phyloP scores from a whole-genome alignment of 2,797 vertebrate species.

The Allenopithecus nigroviridis region DNA sequence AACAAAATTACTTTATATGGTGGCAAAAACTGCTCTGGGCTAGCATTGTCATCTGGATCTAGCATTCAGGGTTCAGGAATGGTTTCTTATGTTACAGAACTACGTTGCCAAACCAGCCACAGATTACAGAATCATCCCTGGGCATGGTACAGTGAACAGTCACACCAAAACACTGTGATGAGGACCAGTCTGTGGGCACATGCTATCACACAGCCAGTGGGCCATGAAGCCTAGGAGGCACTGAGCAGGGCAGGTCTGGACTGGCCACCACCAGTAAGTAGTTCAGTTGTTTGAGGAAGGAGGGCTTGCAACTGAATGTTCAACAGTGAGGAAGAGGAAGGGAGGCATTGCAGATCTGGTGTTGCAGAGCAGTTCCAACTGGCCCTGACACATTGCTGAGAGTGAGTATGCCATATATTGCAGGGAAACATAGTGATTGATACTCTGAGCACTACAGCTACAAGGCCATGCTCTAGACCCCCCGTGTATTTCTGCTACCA shows the following conservation, averaged over 20 bases:
- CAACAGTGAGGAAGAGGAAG: background rate
- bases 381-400: background rate
- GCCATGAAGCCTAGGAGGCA: background rate
- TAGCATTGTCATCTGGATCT: background rate
- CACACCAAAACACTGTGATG: background rate
- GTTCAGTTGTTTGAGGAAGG: background rate
- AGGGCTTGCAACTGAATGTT: background rate
- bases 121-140: background rate
- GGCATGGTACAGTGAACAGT: background rate
- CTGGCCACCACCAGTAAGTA: background rate
- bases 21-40: background rate
- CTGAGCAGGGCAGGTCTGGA: background rate
- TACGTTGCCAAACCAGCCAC: background rate
- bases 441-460: background rate
- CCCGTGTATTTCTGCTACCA: background rate
- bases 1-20: background rate
- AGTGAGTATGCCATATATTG: background rate
- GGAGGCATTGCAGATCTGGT: background rate
- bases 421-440: background rate
- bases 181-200: background rate
- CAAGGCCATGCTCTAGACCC: background rate
- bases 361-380: background rate
- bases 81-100: background rate
- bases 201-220: background rate
- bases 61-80: background rate